These are phyloP conservation scores for Ctenomys sociabilis DNA, from an alignment of 2,113 vertebrate genomes.

Conservation along the genomic window DNA sequence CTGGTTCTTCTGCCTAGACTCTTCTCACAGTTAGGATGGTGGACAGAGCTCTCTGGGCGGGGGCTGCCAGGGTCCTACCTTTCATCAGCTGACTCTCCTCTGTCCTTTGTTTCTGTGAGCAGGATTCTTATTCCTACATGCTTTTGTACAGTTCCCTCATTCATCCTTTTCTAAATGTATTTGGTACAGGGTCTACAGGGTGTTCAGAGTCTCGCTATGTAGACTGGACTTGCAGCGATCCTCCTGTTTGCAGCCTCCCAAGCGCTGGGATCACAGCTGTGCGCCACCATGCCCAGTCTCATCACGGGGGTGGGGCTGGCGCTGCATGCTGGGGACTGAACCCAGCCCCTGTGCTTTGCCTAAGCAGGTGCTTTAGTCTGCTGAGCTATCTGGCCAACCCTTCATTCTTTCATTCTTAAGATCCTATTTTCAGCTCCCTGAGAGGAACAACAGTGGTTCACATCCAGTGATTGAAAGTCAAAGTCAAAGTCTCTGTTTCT, in stretches of 20 bases:
- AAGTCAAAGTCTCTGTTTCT: neutral
- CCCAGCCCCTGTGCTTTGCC: too few species aligned
- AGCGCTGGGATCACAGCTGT: too few species aligned
- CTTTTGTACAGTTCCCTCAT: neutral
- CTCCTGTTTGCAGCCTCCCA: too few species aligned
- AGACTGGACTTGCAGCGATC: too few species aligned
- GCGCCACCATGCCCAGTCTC: too few species aligned
- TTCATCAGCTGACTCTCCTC: neutral
- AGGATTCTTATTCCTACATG: neutral
- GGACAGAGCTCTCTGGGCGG: neutral
- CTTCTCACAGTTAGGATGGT: neutral
- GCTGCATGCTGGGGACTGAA: too few species aligned
- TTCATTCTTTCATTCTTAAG: neutral
- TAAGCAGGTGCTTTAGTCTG: too few species aligned
- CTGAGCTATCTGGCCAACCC: too few species aligned
- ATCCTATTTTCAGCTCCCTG: neutral
- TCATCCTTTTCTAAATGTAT: neutral
- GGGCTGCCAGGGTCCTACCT: neutral
- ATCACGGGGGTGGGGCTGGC: too few species aligned
- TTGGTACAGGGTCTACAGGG: too few species aligned
- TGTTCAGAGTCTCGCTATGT: too few species aligned
- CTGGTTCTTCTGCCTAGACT: neutral
- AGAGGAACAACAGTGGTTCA: neutral
- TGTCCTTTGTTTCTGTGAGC: fast-evolving
- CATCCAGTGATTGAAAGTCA: neutral